Conservation (phyloP, 2,888 invertebrate species). For the Rotaria socialis region DNA sequence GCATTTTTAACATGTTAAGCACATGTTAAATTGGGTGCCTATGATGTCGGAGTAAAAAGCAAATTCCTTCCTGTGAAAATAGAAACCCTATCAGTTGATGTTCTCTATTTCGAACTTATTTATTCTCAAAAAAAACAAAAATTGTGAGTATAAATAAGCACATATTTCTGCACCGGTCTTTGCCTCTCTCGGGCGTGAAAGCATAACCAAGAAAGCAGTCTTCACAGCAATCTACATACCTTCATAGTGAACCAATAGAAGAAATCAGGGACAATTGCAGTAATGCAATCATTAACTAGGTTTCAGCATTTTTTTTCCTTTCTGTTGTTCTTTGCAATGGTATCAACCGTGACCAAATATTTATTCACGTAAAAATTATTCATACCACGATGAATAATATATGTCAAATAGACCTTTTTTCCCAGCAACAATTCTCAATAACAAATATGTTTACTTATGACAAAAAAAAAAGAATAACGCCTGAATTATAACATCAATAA, state of each 20-base stretch:
- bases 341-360: not conserved
- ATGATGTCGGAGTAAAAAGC: too few relatives aligned
- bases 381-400: not conserved
- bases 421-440: not conserved
- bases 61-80: too few relatives aligned
- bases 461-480: not conserved
- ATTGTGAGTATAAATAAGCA: too few relatives aligned
- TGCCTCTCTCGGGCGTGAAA: too few relatives aligned
- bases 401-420: not conserved
- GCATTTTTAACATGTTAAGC: too few relatives aligned
- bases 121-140: too few relatives aligned
- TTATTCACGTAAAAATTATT: not conserved
- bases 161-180: too few relatives aligned
- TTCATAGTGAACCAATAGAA: not conserved
- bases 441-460: not conserved
- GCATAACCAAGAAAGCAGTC: not conserved
- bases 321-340: not conserved
- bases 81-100: too few relatives aligned
- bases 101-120: too few relatives aligned
- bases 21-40: too few relatives aligned
- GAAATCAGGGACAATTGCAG: not conserved
- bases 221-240: too few relatives aligned
- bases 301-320: not conserved
- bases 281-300: not conserved
- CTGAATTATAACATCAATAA: not conserved